These are phyloP conservation scores for Rachycentron canadum DNA, from an alignment of 2,797 vertebrate species.

Conservation along the genomic window DNA sequence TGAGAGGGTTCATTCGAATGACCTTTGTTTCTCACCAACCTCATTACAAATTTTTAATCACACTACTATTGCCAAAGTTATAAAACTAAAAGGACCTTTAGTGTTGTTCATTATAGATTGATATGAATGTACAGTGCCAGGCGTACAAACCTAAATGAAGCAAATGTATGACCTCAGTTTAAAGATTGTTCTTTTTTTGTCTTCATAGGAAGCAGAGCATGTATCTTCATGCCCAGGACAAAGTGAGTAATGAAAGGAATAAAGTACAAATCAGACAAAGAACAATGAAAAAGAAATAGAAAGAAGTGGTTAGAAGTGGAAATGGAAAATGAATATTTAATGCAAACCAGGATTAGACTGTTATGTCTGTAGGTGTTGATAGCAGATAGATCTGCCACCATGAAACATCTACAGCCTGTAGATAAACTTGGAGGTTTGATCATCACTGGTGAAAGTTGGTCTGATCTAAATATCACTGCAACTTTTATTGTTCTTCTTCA, in stretches of 20 bases:
- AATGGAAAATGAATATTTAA: neutral
- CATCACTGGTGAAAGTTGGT: neutral
- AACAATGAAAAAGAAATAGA: neutral
- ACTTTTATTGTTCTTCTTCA: neutral
- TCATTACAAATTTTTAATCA: neutral
- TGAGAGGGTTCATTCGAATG: neutral
- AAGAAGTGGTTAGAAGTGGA: neutral
- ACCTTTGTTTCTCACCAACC: neutral
- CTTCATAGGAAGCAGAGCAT: constrained; percentile 85
- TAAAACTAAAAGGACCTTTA: neutral
- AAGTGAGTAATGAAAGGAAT: constrained; percentile 88
- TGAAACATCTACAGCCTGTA: neutral
- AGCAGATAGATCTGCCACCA: neutral
- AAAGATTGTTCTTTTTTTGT: constrained; percentile 28
- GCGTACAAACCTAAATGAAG: neutral
- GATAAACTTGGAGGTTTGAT: neutral
- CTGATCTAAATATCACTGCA: neutral
- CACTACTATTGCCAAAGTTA: neutral
- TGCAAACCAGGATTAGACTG: neutral
- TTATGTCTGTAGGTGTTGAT: constrained; percentile 5
- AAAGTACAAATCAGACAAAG: neutral
- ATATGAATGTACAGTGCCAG: too few species aligned
- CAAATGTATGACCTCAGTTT: neutral
- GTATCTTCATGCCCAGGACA: constrained; percentile 85
- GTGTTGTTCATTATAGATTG: neutral